Percentiles rank a stretch among this genome's conserved stretches.
Evolutionary conservation across 2,888 invertebrate species (phyloP).

Genomic region (Pristionchus arcanus): DNA sequence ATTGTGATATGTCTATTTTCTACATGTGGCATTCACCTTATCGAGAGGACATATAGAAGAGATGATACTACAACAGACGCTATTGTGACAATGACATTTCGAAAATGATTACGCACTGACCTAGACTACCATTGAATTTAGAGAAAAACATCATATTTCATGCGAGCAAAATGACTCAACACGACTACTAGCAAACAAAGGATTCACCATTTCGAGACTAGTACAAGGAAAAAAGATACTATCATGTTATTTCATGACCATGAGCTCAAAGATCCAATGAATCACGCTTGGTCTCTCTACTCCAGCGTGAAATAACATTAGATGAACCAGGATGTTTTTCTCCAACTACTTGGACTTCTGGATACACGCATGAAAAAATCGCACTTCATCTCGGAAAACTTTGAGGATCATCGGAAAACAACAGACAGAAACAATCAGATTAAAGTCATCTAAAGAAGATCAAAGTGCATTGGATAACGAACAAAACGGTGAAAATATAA

Average conservation of each 20-base stretch:
- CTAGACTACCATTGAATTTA: background rate
- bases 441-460: background rate
- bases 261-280: background rate
- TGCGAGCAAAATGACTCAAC: background rate
- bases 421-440: slow-evolving; percentile 45
- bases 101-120: background rate
- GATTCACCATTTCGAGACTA: background rate
- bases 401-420: slow-evolving; percentile 42
- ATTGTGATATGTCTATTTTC: background rate
- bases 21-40: background rate
- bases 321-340: slow-evolving; percentile 20
- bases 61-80: background rate
- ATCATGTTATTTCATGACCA: background rate
- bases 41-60: background rate
- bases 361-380: background rate
- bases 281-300: background rate
- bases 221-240: slow-evolving; percentile 2
- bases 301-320: background rate
- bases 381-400: slow-evolving; percentile 40
- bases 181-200: background rate
- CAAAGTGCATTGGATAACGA: slow-evolving; percentile 23
- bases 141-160: background rate
- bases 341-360: background rate
- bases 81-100: background rate
- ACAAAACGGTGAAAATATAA: slow-evolving; percentile 40